Evolutionary conservation across 1,140 invertebrate genomes (phyloP).

Genomic region (Octopus sinensis): DNA sequence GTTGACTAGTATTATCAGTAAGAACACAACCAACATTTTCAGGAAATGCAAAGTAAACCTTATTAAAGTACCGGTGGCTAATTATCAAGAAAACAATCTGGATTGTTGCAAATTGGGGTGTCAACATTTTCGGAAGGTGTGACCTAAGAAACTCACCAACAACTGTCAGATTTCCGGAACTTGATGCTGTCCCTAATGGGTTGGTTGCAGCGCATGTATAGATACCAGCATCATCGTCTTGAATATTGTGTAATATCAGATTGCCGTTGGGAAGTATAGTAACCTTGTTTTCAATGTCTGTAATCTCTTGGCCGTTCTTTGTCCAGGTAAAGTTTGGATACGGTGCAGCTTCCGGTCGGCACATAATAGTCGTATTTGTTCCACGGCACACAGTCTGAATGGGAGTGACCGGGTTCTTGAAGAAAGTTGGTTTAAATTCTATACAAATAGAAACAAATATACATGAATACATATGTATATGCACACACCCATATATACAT

Average conservation of each 20-base stretch:
- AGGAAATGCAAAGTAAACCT: background rate
- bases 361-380: conserved; percentile 86
- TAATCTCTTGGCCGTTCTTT: conserved; percentile 80
- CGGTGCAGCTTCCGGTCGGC: conserved; percentile 90
- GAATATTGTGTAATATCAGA: conserved; percentile 39
- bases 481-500: too few relatives aligned
- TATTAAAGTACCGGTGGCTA: background rate
- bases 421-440: conserved; percentile 84
- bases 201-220: conserved; percentile 57
- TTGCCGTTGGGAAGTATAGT: conserved; percentile 33
- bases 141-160: background rate
- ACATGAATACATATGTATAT: too few relatives aligned
- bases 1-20: background rate
- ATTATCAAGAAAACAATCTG: background rate
- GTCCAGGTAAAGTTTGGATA: conserved; percentile 84
- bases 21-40: background rate
- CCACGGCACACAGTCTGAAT: conserved; percentile 87
- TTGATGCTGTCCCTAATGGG: conserved; percentile 66
- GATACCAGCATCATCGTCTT: conserved; percentile 43
- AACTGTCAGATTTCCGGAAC: conserved; percentile 83
- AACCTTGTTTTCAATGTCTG: conserved; percentile 18
- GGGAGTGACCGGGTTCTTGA: conserved; percentile 79
- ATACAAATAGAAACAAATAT: too few relatives aligned
- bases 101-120: background rate
- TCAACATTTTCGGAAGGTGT: background rate